Evolutionary conservation across 1,140 invertebrate species (phyloP), one percentile per base, ranked within the genome.

Genomic region (Sitobion miscanthi): DNA sequence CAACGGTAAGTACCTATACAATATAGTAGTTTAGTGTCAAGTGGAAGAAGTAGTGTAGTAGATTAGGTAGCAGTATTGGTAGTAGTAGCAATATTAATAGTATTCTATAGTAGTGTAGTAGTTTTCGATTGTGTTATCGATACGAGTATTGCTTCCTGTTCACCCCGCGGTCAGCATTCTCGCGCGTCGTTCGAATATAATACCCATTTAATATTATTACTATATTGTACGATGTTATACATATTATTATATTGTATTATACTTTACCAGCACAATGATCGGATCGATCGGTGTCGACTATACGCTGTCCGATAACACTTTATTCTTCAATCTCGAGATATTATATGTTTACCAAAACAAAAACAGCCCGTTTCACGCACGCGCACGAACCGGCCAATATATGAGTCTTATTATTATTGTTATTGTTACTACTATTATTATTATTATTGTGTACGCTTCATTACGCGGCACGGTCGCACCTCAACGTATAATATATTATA

Each of bases 391-490:
- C 4, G 7, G 8, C 8, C 23, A 8, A 85, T 87, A 9, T 88
- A 54, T n/a, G 21, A 54, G n/a, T 52, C 9, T 38, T 89, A 89
- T 89, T 89, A 52, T 54, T 54, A n/a, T 89, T 35, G 21, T 89
- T 30, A 45, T 87, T 85, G 45, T 38, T 83, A n/a, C 9, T n/a
- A n/a, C n/a, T 77, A 83, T 83, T 38, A 82, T 83, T 38, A 82
- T 82, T 69, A 85, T 85, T 85, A 42, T 85, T 85, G 87, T 54
- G n/a, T 89, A 89, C 87, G 87, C 17, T 89, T 89, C 88, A 89
- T 89, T 89, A 89, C 35, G 87, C 17, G 45, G 45, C 9, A 17
- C 85, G 49, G 87, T 21, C n/a, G 86, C 35, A 89, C 88, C 87
- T 89, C 52, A 54, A 89, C 8, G 35, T 35, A 54, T 89, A 52